Evolutionary conservation across 2,113 vertebrate genomes (phyloP).

Genomic region (Mirounga angustirostris): DNA sequence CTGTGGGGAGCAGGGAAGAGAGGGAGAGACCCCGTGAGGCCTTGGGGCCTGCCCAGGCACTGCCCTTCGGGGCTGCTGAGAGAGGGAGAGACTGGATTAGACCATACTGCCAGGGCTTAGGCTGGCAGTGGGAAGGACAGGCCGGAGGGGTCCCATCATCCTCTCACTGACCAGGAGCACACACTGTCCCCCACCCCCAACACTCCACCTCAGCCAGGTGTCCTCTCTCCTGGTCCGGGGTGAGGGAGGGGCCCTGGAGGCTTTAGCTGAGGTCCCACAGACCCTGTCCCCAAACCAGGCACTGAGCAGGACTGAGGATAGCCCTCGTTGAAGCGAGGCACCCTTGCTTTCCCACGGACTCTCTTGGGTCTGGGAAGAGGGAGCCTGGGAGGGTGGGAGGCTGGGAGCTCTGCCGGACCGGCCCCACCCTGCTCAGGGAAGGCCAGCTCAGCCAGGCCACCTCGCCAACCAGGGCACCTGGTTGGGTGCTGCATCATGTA

Average conservation of each 20-base stretch:
- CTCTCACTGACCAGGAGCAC: not conserved
- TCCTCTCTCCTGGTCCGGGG: not conserved
- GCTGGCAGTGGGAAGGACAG: conserved; percentile 28
- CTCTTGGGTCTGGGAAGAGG: not conserved
- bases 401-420: not conserved
- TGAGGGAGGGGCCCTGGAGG: not conserved
- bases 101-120: not conserved
- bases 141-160: not conserved
- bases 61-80: conserved; percentile 69
- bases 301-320: not conserved
- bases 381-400: not conserved
- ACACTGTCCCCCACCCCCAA: not conserved
- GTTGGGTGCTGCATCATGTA: not conserved
- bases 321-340: not conserved
- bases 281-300: not conserved
- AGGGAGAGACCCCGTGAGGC: conserved; percentile 73
- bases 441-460: not conserved
- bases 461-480: not conserved
- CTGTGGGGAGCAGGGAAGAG: conserved; percentile 86
- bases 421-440: not conserved
- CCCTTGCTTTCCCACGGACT: not conserved
- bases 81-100: conserved; percentile 71
- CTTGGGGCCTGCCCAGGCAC: conserved; percentile 33
- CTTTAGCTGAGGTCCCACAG: not conserved
- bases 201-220: not conserved